Conservation (phyloP, 2,113 vertebrate species). For the Penelope pileata region DNA sequence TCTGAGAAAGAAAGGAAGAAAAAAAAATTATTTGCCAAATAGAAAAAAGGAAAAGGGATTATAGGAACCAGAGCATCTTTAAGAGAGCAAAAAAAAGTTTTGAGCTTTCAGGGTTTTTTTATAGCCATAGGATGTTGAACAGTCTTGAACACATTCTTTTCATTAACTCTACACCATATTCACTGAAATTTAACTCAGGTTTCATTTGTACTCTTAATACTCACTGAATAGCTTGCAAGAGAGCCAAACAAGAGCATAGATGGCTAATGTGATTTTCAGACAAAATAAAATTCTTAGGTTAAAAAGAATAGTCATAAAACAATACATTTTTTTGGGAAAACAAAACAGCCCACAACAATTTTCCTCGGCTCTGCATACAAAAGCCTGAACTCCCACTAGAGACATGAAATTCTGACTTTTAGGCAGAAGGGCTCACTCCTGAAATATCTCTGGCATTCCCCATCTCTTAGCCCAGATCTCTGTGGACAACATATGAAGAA, state of each 20-base stretch:
- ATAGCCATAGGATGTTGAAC: neutral
- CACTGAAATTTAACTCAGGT: neutral
- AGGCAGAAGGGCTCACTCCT: neutral
- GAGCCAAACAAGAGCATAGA: neutral
- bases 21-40: neutral
- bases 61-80: neutral
- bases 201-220: neutral
- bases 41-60: neutral
- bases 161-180: neutral
- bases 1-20: neutral
- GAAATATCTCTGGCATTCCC: neutral
- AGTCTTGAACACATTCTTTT: neutral
- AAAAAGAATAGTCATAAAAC: neutral
- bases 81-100: neutral
- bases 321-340: neutral
- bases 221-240: neutral
- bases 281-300: neutral
- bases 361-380: neutral
- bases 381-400: neutral
- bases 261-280: neutral
- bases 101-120: no score
- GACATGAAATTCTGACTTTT: neutral
- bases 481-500: no score
- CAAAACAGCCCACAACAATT: neutral
- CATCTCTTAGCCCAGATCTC: neutral